Base-by-base conservation (phyloP, 2,113 vertebrate genomes). In the Chroicocephalus ridibundus region DNA sequence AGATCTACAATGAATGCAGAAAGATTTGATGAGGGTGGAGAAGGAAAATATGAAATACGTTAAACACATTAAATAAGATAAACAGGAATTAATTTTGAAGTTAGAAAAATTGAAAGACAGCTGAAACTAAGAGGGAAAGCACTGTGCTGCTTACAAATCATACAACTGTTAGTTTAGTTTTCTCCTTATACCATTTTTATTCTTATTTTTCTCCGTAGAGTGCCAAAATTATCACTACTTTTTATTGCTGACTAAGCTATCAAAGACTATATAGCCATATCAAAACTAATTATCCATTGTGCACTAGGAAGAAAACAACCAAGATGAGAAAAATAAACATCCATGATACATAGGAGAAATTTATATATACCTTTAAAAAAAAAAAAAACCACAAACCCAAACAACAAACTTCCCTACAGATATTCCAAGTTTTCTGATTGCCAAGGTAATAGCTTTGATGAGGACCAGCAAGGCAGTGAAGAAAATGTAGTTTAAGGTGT, bases 61-160 rank as follows among this genome's bases (percentile, higher is more conserved):
- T 57, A 44, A 87, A 71, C 19, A 81, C 64, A 80, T 36, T 47
- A 70, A 71, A 34, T 25, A 85, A 92, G 55, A 71, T 36, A 91
- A 82, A 92, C 13, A 74, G 38, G 54, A 94, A 93, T 54, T 77
- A 80, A 79, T 94, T 85, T 74, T 92, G 62, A 90, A 80, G 32
- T 78, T 87, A 77, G 36, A 90, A 94, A 96, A 83, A 70, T 31
- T 5, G 75, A 88, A 89, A 69, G 65, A 74, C 31, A 66, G 75
- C 31, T 86, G 82, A 71, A 85, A 90, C 42, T 27, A 32, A 76
- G 40, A 42, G 36, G 5, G 32, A 96, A 94, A 93, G 64, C 18
- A 44, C 54, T 69, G 22, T 68, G 38, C 8, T 77, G 44, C 40
- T 87, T 77, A 49, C 11, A 91, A 70, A 54, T 22, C 10, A 4